These are phyloP conservation scores for Ibycter americanus DNA, from an alignment of 2,797 vertebrate species.

Conservation along the genomic window DNA sequence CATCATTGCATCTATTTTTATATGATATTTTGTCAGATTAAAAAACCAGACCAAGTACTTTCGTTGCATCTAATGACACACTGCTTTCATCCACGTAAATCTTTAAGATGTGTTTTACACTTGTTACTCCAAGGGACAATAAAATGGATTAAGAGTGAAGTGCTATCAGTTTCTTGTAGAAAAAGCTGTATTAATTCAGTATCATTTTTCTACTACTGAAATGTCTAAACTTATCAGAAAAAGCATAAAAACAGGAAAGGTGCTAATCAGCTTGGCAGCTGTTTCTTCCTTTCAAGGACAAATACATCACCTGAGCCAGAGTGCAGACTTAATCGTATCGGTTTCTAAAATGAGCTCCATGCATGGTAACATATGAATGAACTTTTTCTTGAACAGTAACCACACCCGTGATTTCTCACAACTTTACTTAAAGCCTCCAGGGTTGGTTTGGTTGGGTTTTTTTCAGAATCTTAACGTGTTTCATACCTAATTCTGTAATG, in stretches of 20 bases:
- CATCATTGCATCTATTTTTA: not conserved
- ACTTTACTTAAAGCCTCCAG: not conserved
- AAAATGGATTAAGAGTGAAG: not conserved
- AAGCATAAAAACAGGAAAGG: not conserved
- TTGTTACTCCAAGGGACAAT: not conserved
- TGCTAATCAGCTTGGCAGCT: not conserved
- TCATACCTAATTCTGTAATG: not conserved
- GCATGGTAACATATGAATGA: accelerated
- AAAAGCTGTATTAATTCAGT: not conserved
- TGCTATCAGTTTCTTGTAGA: not conserved
- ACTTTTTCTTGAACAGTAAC: not conserved
- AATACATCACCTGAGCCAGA: not conserved
- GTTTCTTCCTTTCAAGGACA: not conserved
- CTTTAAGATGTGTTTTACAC: not conserved
- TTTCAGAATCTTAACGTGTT: not conserved
- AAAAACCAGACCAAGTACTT: not conserved
- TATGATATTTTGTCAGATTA: not conserved
- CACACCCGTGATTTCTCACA: not conserved
- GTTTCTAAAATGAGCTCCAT: not conserved
- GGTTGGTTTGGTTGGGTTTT: no score
- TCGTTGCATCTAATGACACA: not conserved
- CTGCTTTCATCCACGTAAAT: not conserved
- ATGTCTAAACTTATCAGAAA: not conserved
- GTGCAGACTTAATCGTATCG: not conserved
- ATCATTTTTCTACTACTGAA: not conserved